A percentile compares a stretch with the other conserved stretches of the same genome.
Evolutionary conservation across 92 coral and sea anemone genomes (phyloP).

Genomic region (Scolanthus callimorphus): DNA sequence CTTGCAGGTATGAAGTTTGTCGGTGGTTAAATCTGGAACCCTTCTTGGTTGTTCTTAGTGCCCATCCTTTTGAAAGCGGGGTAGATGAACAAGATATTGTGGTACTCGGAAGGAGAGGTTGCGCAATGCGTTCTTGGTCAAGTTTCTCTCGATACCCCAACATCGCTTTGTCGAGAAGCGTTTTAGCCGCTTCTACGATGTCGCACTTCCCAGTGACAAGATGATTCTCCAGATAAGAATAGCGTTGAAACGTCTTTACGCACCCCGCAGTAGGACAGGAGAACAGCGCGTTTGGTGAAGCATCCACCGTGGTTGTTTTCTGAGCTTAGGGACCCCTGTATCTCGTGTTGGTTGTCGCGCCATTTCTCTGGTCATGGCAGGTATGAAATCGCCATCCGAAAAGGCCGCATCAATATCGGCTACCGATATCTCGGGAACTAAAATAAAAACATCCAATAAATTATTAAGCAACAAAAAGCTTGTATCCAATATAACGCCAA

Average conservation of each 20-base stretch:
- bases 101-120: neutral
- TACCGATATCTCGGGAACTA: too few relatives aligned
- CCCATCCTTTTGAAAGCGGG: conserved; percentile 39
- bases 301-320: conserved; percentile 11
- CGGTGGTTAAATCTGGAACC: conserved; percentile 27
- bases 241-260: conserved; percentile 10
- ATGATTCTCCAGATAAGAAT: conserved; percentile 22
- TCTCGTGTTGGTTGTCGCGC: neutral
- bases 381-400: neutral
- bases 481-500: too few relatives aligned
- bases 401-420: too few relatives aligned
- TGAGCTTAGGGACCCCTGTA: neutral
- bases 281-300: too few relatives aligned
- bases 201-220: conserved; percentile 28
- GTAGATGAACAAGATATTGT: neutral
- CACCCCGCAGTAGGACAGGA: conserved; percentile 21
- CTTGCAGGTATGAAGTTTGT: conserved; percentile 26
- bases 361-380: neutral
- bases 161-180: conserved; percentile 43
- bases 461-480: too few relatives aligned
- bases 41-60: conserved; percentile 23
- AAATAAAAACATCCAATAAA: too few relatives aligned
- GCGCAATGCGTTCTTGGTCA: conserved; percentile 11
- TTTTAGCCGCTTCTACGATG: conserved; percentile 19
- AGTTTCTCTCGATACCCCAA: conserved; percentile 20